Conservation (phyloP, 2,113 vertebrate species). For the Andinoacara biseriatus region DNA sequence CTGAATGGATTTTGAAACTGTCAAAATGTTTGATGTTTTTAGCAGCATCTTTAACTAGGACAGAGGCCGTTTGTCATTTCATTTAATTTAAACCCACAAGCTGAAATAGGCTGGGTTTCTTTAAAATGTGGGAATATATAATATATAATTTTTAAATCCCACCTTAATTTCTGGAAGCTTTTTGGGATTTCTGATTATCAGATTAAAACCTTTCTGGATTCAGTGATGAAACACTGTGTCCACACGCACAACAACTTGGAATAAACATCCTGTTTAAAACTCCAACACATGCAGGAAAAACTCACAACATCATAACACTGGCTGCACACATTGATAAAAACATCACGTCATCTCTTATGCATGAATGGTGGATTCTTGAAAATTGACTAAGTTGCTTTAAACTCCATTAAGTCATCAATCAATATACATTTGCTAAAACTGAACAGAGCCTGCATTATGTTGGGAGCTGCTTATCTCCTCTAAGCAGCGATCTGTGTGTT, state of each 20-base stretch:
- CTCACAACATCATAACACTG: conserved; percentile 1
- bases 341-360: neutral
- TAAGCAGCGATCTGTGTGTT: conserved; percentile 20
- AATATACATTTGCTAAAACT: conserved; percentile 52
- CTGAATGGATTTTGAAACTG: neutral
- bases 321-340: neutral
- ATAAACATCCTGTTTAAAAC: neutral
- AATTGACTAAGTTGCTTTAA: conserved; percentile 25
- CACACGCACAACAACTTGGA: neutral
- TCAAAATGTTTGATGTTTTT: neutral
- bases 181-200: neutral
- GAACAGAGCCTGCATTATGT: conserved; percentile 11
- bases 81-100: neutral
- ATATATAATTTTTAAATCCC: too few relatives aligned
- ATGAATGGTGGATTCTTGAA: conserved; percentile 4
- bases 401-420: conserved; percentile 49
- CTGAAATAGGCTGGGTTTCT: neutral
- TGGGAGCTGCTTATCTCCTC: neutral
- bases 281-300: neutral
- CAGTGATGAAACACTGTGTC: neutral
- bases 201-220: neutral
- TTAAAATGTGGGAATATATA: neutral
- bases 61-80: neutral
- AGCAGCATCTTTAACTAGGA: neutral
- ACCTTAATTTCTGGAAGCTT: neutral